These are phyloP conservation scores for Dusona sp. DNA, from an alignment of 2,888 invertebrate species.

Conservation along the genomic window DNA sequence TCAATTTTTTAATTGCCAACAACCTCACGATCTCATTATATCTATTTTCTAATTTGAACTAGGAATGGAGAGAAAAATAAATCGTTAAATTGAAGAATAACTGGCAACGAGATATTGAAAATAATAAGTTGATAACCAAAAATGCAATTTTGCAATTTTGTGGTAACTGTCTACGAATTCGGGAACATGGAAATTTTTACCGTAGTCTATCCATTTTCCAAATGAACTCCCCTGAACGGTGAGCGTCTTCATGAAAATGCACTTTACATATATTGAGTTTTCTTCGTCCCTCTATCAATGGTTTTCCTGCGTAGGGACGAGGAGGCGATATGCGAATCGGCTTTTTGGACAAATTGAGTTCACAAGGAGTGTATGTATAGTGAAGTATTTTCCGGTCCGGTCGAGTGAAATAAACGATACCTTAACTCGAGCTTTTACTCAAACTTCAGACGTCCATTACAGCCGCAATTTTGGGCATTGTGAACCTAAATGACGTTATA, in stretches of 20 bases:
- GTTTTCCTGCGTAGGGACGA: background rate
- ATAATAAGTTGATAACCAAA: background rate
- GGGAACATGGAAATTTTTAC: background rate
- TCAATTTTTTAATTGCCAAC: background rate
- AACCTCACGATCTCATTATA: background rate
- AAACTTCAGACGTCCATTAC: slow-evolving; percentile 13
- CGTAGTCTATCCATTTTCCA: background rate
- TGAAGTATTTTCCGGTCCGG: slow-evolving; percentile 22
- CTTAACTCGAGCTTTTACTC: background rate
- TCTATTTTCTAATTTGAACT: background rate
- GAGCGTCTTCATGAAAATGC: background rate
- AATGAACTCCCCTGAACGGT: background rate
- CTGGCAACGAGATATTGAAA: no score
- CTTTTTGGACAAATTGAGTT: background rate
- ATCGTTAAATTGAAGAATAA: background rate
- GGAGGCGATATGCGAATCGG: background rate
- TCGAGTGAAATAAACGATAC: slow-evolving; percentile 51
- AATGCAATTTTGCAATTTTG: background rate
- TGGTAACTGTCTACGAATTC: background rate
- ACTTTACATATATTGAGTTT: slow-evolving; percentile 3
- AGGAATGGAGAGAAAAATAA: background rate
- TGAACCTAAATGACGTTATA: background rate
- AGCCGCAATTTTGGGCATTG: background rate
- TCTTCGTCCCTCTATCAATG: background rate
- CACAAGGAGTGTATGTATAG: background rate